A percentile compares a stretch with the other conserved stretches of the same genome.
Evolutionary conservation across 2,888 invertebrate species (phyloP).

Genomic region (Drosophila nigricruria): DNA sequence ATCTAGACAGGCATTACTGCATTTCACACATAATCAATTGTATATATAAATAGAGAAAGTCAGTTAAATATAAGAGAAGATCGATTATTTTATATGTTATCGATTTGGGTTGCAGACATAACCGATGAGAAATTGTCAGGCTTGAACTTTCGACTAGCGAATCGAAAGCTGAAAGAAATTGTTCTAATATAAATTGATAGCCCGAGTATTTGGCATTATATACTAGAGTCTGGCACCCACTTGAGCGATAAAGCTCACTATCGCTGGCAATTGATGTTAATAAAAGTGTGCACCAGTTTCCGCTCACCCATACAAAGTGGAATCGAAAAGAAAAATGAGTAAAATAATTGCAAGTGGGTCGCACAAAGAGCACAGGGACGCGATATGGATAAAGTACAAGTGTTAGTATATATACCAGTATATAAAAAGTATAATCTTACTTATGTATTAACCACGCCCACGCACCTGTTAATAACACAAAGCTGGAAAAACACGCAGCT

Average conservation of each 20-base stretch:
- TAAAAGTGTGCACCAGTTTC: constrained; percentile 66
- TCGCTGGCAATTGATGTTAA: constrained; percentile 69
- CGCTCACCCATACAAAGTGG: constrained; percentile 50
- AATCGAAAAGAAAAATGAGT: constrained; percentile 6
- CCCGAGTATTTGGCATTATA: constrained; percentile 41
- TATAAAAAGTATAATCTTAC: constrained; percentile 1
- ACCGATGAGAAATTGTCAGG: constrained; percentile 23
- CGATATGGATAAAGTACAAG: constrained; percentile 24
- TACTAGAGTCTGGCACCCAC: constrained; percentile 34
- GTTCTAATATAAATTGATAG: constrained; percentile 52
- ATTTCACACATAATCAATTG: constrained; percentile 20
- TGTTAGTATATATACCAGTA: constrained; percentile 3
- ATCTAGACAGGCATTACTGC: background rate
- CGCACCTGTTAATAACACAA: constrained; percentile 45
- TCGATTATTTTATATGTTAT: constrained; percentile 19
- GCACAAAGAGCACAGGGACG: constrained; percentile 52
- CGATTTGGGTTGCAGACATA: constrained; percentile 9
- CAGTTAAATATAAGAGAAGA: constrained; percentile 27
- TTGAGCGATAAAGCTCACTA: constrained; percentile 63
- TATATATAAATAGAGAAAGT: constrained; percentile 24
- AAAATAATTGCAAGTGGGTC: constrained; percentile 45
- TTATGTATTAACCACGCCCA: constrained; percentile 42
- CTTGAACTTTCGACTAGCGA: constrained; percentile 21
- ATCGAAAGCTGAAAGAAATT: constrained; percentile 21
- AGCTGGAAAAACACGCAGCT: constrained; percentile 40